Conservation (phyloP, 2,113 vertebrate species). For the Antennarius striatus region DNA sequence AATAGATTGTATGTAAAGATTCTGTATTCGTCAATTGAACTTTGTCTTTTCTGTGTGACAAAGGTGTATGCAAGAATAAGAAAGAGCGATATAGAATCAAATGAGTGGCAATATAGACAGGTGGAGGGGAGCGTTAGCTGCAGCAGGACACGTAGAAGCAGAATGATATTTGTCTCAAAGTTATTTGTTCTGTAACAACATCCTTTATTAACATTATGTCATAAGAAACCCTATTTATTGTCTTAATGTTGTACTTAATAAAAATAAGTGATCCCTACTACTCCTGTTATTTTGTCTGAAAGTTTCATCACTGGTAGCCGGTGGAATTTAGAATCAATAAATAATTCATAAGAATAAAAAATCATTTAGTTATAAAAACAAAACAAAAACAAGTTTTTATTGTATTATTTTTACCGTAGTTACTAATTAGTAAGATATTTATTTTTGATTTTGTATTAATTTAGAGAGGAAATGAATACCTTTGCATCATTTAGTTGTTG, state of each 20-base stretch:
- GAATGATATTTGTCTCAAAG: conserved; percentile 41
- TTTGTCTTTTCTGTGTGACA: conserved; percentile 25
- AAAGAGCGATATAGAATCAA: background rate
- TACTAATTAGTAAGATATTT: too few relatives aligned
- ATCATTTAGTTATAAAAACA: too few relatives aligned
- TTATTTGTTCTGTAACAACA: conserved; percentile 46
- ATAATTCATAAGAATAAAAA: too few relatives aligned
- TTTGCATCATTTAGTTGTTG: too few relatives aligned
- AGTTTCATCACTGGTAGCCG: too few relatives aligned
- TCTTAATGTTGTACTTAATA: conserved; percentile 61
- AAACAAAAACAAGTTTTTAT: too few relatives aligned
- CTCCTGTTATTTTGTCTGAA: background rate
- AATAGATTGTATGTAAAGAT: conserved; percentile 65
- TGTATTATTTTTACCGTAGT: too few relatives aligned
- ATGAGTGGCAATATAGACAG: conserved; percentile 16
- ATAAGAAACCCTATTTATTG: conserved; percentile 35
- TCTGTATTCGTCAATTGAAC: conserved; percentile 37
- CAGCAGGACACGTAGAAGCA: conserved; percentile 26
- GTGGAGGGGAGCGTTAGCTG: background rate
- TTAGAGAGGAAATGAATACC: too few relatives aligned
- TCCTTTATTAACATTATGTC: conserved; percentile 40
- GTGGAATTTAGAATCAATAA: too few relatives aligned
- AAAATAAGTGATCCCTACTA: conserved; percentile 10
- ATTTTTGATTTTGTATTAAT: too few relatives aligned
- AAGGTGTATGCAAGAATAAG: conserved; percentile 34